Base-by-base conservation (phyloP, 2,113 vertebrate species). In the Brienomyrus brachyistius region DNA sequence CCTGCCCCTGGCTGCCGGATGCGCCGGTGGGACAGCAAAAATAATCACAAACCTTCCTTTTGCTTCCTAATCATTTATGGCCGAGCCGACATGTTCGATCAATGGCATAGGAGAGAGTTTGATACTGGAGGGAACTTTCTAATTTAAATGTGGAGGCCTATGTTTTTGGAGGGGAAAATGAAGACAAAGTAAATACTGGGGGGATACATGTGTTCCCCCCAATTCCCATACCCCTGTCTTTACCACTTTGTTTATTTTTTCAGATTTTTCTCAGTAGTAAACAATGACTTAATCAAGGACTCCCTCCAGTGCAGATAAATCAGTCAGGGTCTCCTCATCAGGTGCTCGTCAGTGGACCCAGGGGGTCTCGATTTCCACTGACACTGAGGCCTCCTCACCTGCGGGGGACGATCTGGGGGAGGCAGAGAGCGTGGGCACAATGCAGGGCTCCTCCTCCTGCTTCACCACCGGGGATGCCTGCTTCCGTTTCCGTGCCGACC, bases 1-100 rank as follows among this genome's bases (percentile, higher is more conserved):
- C 92, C 93, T 94, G 10, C 91, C 93, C 90, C 89, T 89, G 27
- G 7, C 91, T 91, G 70, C 47, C 4, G 54, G 3, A 27, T 13
- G 70, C 4, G 48, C 31, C 3, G 27, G 54, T 21, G 54, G 19
- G 19, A 56, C 54, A 21, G 15, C 40, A 13, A 15, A 88, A 31
- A 89, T n/a, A 89, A 11, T 35, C 43, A 89, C 8, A n/a, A 82
- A 89, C 10, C 52, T 17, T 35, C 19, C 11, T 27, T 40, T 15
- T 17, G 47, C 54, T 31, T 21, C 4, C 51, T 31, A 23, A 15
- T 52, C 43, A 45, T 11, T 21, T 11, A 1, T n/a, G 10, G 27
- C 10, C 1, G 10, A 31, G n/a, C 27, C 10, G 4, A 27, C n/a
- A 9, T 47, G 54, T 40, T 10, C 10, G 1, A 70, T 10, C 27